Evolutionary conservation across 1,140 invertebrate genomes (phyloP).

Genomic region (Orchesella cincta): DNA sequence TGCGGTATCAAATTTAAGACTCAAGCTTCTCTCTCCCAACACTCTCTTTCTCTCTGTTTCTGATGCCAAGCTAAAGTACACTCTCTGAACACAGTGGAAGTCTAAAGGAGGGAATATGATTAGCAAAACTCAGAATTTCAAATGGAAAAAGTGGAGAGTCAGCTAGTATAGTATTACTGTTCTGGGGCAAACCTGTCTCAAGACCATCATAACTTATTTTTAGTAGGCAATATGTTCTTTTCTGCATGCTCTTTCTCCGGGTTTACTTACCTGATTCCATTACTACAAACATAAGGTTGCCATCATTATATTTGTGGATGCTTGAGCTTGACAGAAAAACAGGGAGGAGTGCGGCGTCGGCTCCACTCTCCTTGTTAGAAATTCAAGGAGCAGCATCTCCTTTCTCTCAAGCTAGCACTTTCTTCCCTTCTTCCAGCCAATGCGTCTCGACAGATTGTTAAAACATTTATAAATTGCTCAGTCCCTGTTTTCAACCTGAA

Average conservation of each 20-base stretch:
- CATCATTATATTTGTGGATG: neutral
- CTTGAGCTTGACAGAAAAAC: too few relatives aligned
- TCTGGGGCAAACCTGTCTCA: neutral
- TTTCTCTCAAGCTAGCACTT: too few relatives aligned
- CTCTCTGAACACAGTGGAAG: too few relatives aligned
- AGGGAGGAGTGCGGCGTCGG: too few relatives aligned
- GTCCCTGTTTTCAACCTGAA: neutral
- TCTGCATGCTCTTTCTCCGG: neutral
- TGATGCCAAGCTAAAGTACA: too few relatives aligned
- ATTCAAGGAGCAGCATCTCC: neutral
- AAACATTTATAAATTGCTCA: conserved; percentile 7
- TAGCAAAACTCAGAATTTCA: too few relatives aligned
- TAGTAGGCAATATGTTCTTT: neutral
- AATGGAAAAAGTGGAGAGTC: too few relatives aligned
- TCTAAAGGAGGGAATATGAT: too few relatives aligned
- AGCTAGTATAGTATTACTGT: too few relatives aligned
- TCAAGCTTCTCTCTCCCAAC: too few relatives aligned
- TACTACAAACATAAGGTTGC: neutral
- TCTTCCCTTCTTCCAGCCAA: neutral
- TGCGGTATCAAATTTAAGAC: too few relatives aligned
- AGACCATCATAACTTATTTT: conserved; percentile 10
- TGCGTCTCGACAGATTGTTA: conserved; percentile 10
- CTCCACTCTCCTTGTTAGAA: neutral
- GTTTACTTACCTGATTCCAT: neutral
- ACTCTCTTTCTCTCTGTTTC: too few relatives aligned